phyloP scores from a whole-genome alignment of 2,113 vertebrate genomes.

The Rhineura floridana region DNA sequence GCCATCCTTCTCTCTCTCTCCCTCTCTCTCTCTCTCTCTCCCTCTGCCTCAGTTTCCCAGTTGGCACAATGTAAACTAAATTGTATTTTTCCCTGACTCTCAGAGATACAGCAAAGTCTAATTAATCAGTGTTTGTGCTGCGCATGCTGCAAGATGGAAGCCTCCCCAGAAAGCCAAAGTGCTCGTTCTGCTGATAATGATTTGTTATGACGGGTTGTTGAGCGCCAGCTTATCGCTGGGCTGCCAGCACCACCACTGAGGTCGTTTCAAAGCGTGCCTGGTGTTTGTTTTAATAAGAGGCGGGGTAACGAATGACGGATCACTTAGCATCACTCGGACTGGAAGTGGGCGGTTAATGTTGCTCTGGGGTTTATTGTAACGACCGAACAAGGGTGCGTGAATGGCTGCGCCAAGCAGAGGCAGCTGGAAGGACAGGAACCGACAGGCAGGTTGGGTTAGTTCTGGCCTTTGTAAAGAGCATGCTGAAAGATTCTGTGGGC shows the following conservation, averaged over 20 bases:
- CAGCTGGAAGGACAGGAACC: neutral
- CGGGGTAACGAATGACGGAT: constrained; percentile 53
- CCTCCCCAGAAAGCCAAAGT: constrained; percentile 47
- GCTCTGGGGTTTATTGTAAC: neutral
- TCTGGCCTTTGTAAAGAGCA: neutral
- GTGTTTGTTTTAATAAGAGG: neutral
- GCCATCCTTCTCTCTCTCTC: too few relatives aligned
- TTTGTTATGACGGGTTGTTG: neutral
- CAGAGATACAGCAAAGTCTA: neutral
- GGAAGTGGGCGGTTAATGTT: neutral
- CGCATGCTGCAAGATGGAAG: neutral
- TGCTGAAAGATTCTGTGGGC: neutral
- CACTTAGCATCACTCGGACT: neutral
- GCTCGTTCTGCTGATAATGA: neutral
- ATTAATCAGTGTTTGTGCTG: neutral
- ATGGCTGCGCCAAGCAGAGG: fast-evolving
- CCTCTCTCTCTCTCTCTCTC: too few relatives aligned
- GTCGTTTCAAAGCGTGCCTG: fast-evolving
- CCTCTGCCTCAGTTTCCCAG: neutral
- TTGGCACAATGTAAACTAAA: neutral
- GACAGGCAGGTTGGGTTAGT: fast-evolving
- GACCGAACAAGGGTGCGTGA: neutral
- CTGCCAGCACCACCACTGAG: neutral
- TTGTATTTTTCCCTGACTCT: neutral
- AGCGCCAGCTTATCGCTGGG: constrained; percentile 13